Evolutionary conservation across 2,113 vertebrate genomes (phyloP).

Genomic region (Stegostoma tigrinum): DNA sequence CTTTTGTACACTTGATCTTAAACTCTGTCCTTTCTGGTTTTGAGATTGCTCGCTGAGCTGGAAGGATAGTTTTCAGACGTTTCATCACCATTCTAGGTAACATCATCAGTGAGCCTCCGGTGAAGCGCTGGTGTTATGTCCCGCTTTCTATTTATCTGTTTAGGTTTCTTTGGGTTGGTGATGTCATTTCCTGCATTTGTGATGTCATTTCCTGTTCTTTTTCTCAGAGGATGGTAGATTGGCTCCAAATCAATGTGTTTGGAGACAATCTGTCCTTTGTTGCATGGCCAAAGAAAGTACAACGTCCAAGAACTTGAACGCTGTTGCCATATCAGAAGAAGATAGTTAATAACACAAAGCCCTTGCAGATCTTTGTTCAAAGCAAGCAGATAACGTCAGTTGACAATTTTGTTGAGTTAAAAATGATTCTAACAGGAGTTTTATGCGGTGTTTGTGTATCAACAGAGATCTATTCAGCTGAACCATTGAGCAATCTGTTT

Average conservation of each 20-base stretch:
- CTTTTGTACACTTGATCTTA: neutral
- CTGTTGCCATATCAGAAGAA: neutral
- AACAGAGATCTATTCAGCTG: neutral
- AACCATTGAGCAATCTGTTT: neutral
- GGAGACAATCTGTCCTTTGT: neutral
- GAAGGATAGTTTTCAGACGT: too few species aligned
- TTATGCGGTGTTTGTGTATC: neutral
- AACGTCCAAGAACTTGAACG: neutral
- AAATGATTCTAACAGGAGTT: neutral
- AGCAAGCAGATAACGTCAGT: neutral
- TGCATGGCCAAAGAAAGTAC: neutral
- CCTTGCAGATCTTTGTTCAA: neutral
- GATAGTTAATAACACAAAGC: neutral
- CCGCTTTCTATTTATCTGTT: too few species aligned
- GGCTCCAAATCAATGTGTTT: too few species aligned
- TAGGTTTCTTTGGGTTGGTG: too few species aligned
- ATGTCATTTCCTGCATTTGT: too few species aligned
- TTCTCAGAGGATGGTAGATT: too few species aligned
- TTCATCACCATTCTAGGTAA: too few species aligned
- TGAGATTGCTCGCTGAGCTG: too few species aligned
- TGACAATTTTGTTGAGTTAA: neutral
- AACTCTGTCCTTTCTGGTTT: neutral
- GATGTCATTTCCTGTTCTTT: too few species aligned
- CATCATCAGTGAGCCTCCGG: too few species aligned
- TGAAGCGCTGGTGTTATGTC: too few species aligned